Conservation (phyloP, 2,797 vertebrate species). For the Poecilia wingei region DNA sequence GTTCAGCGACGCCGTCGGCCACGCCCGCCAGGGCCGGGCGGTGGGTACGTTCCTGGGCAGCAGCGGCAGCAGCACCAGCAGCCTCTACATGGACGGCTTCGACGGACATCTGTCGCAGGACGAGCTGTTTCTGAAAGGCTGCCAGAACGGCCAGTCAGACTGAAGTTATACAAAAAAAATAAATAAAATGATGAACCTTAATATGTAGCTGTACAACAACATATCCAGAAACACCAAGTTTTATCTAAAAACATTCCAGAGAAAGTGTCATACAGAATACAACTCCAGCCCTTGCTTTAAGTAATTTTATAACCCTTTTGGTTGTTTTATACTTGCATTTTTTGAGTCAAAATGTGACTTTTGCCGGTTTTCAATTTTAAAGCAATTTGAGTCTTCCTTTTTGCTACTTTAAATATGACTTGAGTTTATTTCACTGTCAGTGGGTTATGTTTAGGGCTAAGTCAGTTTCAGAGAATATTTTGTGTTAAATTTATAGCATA, state of each 20-base stretch:
- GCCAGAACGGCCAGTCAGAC: conserved; percentile 90
- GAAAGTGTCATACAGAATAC: conserved; percentile 33
- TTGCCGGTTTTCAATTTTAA: conserved; percentile 30
- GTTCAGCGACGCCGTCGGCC: conserved; percentile 96
- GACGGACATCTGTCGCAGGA: conserved; percentile 93
- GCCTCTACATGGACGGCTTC: conserved; percentile 89
- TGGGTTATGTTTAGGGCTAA: not conserved
- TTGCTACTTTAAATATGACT: conserved; percentile 42
- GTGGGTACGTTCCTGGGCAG: conserved; percentile 89
- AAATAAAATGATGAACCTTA: conserved; percentile 21
- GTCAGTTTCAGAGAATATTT: conserved; percentile 10
- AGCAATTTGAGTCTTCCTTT: conserved; percentile 64
- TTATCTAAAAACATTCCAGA: conserved; percentile 74
- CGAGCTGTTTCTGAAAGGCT: conserved; percentile 89
- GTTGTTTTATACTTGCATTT: conserved; percentile 50
- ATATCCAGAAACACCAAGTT: conserved; percentile 60
- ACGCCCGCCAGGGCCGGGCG: conserved; percentile 94
- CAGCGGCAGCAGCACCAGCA: conserved; percentile 84
- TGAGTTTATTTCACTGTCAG: conserved; percentile 8
- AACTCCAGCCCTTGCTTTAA: conserved; percentile 32
- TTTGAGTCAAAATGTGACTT: conserved; percentile 19
- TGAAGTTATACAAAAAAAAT: conserved; percentile 65
- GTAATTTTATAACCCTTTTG: conserved; percentile 51
- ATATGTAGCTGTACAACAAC: conserved; percentile 66
- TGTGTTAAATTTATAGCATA: conserved; percentile 8